phyloP scores from a whole-genome alignment of 1,140 invertebrate species.

The Dysdera silvatica region DNA sequence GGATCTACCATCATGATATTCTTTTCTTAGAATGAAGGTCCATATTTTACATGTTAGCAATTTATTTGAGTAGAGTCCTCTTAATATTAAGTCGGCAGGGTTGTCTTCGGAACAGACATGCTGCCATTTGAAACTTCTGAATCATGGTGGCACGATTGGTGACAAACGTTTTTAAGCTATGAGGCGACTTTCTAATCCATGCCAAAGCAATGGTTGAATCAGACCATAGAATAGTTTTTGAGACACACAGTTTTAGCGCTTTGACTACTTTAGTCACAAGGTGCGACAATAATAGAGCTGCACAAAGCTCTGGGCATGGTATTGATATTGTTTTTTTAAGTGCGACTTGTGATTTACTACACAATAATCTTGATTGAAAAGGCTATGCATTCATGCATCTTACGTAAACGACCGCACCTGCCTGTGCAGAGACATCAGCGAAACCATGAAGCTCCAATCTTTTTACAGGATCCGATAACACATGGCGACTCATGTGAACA shows the following conservation, averaged over 20 bases:
- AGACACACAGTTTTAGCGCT: neutral
- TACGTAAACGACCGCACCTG: slow-evolving; percentile 24
- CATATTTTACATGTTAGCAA: too few species aligned
- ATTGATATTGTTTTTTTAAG: slow-evolving; percentile 20
- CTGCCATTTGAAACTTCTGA: too few species aligned
- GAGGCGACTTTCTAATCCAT: slow-evolving; percentile 39
- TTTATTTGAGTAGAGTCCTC: too few species aligned
- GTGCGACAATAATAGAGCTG: slow-evolving; percentile 12
- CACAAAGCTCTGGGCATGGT: slow-evolving; percentile 10
- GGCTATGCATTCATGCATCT: neutral
- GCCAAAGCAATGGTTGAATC: slow-evolving; percentile 42
- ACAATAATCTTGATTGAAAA: neutral
- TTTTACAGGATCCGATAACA: too few species aligned
- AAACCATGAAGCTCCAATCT: slow-evolving; percentile 29
- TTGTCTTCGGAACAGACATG: too few species aligned
- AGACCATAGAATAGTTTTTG: slow-evolving; percentile 33
- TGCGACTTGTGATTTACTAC: slow-evolving; percentile 23
- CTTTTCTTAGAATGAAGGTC: too few species aligned
- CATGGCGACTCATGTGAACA: too few species aligned
- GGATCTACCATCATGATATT: too few species aligned
- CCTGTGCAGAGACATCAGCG: slow-evolving; percentile 20
- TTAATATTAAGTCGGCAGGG: too few species aligned
- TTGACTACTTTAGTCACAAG: neutral
- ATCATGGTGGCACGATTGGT: slow-evolving; percentile 43
- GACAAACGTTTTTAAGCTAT: slow-evolving; percentile 42